Evolutionary conservation across 2,797 vertebrate genomes (phyloP), one percentile per base, ranked within the genome.

Genomic region (Alca torda): DNA sequence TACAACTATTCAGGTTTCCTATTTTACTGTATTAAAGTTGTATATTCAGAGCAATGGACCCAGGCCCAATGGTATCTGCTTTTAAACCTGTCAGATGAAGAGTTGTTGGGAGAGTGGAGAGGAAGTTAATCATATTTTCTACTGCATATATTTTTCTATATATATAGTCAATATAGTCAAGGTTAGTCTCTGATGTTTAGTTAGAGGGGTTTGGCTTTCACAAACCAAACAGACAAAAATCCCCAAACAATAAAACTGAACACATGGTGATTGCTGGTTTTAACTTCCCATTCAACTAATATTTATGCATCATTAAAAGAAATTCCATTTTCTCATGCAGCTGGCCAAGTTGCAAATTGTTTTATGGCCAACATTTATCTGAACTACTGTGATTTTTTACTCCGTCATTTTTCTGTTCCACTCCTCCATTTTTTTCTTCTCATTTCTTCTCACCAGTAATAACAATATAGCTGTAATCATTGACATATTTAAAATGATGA

Each of bases 221-320:
- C 33, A 28, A 82, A 73, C 5, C 6, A 85, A 59, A 14, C 9
- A 67, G 45, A 65, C 5, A 23, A 69, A 8, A n/a, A 30, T 4
- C 17, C 6, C 9, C 4, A 20, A 53, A 61, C 10, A 74, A 26
- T 21, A 7, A 74, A 87, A 59, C 3, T 0, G 0, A 82, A 26
- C 5, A 19, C 24, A 54, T 15, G 6, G 3, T 48, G 3, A 33
- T 46, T 67, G 4, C 16, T 33, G 6, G 9, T n/a, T 90, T 87
- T 70, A 50, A 51, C 30, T 80, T 83, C 31, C 13, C 15, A 26
- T 67, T 50, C 31, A 67, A 18, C 5, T 43, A 25, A 61, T 69
- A 21, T 21, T 63, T 9, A 35, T 37, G 1, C 1, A 28, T 67
- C 35, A 37, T 56, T 70, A 28, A 67, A 89, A 85, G 6, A 80